These are phyloP conservation scores for Eudemis profundana DNA, from an alignment of 2,888 invertebrate genomes.

Conservation along the genomic window DNA sequence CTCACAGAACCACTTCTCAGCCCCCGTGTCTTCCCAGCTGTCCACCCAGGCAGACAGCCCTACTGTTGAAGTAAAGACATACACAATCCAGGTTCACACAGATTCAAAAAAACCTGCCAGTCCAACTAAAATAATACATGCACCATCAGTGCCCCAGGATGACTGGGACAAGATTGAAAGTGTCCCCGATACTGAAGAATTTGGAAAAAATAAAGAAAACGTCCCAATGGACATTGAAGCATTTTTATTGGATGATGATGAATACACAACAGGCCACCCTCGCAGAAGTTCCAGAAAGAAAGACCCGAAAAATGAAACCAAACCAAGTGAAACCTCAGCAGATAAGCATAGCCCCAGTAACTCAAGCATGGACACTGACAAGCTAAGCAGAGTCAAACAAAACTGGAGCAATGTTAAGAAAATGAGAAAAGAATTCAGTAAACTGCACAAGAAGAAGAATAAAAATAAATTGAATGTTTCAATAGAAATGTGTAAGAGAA, in stretches of 20 bases:
- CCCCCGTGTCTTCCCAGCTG: slow-evolving; percentile 59
- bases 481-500: slow-evolving; percentile 76
- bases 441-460: slow-evolving; percentile 68
- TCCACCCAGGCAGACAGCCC: slow-evolving; percentile 58
- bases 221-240: slow-evolving; percentile 67
- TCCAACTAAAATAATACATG: slow-evolving; percentile 58
- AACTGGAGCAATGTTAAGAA: slow-evolving; percentile 77
- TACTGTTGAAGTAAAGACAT: slow-evolving; percentile 58
- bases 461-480: slow-evolving; percentile 79
- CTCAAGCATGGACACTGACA: slow-evolving; percentile 59
- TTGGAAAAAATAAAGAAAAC: slow-evolving; percentile 60
- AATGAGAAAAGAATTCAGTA: slow-evolving; percentile 79
- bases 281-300: slow-evolving; percentile 73
- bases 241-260: slow-evolving; percentile 61
- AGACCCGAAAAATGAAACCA: slow-evolving; percentile 55
- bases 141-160: slow-evolving; percentile 60
- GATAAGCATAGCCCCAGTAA: slow-evolving; percentile 60
- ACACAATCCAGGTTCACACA: slow-evolving; percentile 67
- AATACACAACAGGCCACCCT: slow-evolving; percentile 65
- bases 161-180: slow-evolving; percentile 80
- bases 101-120: slow-evolving; percentile 55
- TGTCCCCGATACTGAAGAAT: slow-evolving; percentile 63
- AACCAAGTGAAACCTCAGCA: slow-evolving; percentile 50
- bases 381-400: slow-evolving; percentile 61
- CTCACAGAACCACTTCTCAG: slow-evolving; percentile 77